Percentiles rank a stretch among this genome's conserved stretches.
Conservation (phyloP, 2,888 invertebrate genomes). For the Drosophila engyochracea region DNA sequence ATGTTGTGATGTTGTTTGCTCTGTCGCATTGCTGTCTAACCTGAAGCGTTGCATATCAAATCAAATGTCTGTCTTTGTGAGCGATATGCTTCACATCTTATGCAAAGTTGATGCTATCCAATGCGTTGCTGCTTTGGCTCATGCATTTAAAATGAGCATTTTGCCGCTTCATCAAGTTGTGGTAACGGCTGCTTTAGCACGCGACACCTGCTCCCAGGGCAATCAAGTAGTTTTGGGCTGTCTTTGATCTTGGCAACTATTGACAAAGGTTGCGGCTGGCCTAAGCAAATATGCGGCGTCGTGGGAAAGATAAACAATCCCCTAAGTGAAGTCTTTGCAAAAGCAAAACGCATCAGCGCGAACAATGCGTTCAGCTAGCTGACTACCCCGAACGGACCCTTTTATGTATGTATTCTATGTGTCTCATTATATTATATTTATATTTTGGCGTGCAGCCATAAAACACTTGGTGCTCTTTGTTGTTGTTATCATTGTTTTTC, state of each 20-base stretch:
- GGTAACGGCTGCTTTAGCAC: constrained; percentile 17
- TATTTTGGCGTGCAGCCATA: constrained; percentile 40
- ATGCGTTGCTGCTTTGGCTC: constrained; percentile 12
- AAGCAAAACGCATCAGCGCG: constrained; percentile 54
- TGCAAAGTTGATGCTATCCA: constrained; percentile 7
- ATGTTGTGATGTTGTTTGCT: not conserved
- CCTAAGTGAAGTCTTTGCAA: constrained; percentile 43
- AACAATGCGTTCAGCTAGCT: constrained; percentile 35
- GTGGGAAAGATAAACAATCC: constrained; percentile 69
- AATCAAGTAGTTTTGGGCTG: constrained; percentile 48
- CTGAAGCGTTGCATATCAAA: constrained; percentile 29
- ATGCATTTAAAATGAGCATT: constrained; percentile 50
- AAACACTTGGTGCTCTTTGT: constrained; percentile 29
- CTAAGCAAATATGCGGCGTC: constrained; percentile 59
- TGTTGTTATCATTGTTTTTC: constrained; percentile 24
- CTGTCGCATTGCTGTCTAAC: not conserved
- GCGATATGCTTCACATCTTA: constrained; percentile 20
- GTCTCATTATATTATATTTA: constrained; percentile 57
- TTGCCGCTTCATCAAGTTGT: constrained; percentile 29
- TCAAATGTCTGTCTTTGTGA: constrained; percentile 7
- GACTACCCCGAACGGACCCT: constrained; percentile 19
- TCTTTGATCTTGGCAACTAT: constrained; percentile 73
- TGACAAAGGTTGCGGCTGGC: constrained; percentile 60
- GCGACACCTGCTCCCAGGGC: constrained; percentile 40
- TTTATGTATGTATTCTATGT: constrained; percentile 18